These are phyloP conservation scores for Sitta carolinensis DNA, from an alignment of 2,797 vertebrate species.

Conservation along the genomic window DNA sequence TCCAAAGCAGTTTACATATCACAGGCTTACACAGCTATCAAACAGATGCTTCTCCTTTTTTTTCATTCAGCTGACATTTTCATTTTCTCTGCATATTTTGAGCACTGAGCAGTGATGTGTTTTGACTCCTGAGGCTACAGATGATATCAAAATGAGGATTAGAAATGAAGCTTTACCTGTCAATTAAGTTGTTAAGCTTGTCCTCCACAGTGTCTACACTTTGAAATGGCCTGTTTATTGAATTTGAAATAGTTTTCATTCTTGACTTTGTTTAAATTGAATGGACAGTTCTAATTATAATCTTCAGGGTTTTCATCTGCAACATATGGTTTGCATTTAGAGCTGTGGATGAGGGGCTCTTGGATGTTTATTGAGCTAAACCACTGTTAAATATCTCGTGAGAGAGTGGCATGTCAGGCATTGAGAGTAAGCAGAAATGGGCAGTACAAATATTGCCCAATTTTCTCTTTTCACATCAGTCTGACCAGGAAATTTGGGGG, in stretches of 20 bases:
- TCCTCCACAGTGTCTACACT: conserved; percentile 36
- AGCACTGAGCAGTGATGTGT: conserved; percentile 42
- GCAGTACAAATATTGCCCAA: neutral
- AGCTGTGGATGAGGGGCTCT: conserved; percentile 55
- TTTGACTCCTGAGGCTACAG: conserved; percentile 69
- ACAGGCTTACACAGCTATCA: conserved; percentile 36
- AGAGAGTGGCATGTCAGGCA: conserved; percentile 17
- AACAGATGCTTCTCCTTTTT: conserved; percentile 59
- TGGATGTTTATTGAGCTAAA: conserved; percentile 68
- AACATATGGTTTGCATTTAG: conserved; percentile 73
- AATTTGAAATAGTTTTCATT: conserved; percentile 66
- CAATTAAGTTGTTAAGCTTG: conserved; percentile 58
- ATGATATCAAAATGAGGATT: conserved; percentile 57
- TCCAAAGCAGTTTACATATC: conserved; percentile 44
- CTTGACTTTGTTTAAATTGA: conserved; percentile 73
- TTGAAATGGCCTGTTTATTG: conserved; percentile 48
- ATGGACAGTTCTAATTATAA: conserved; percentile 74
- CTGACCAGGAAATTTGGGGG: neutral
- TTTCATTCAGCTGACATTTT: conserved; percentile 66
- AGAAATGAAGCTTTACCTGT: conserved; percentile 62
- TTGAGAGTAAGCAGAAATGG: neutral
- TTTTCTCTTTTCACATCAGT: neutral
- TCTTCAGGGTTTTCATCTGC: conserved; percentile 56
- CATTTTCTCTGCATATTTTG: conserved; percentile 69
- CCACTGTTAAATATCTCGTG: conserved; percentile 34